Percentiles rank a stretch among this genome's conserved stretches.
phyloP scores from a whole-genome alignment of 2,113 vertebrate genomes.

The Eupsittula cactorum region DNA sequence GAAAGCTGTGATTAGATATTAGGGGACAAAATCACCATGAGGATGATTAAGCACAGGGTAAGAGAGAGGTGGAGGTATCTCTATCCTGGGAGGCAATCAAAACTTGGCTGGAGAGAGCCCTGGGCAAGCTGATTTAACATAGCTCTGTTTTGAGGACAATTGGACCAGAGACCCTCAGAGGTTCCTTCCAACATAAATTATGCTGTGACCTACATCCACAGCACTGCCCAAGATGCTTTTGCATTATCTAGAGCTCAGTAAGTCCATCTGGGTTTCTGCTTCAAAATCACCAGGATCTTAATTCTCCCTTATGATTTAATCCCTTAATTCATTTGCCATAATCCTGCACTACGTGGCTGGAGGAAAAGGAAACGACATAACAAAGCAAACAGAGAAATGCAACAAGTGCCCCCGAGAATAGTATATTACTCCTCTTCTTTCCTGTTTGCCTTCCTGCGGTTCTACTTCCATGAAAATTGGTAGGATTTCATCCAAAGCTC shows the following conservation, averaged over 20 bases:
- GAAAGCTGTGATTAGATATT: neutral
- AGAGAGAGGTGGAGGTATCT: neutral
- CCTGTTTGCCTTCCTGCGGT: slow-evolving; percentile 57
- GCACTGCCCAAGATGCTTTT: neutral
- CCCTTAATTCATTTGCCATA: slow-evolving; percentile 52
- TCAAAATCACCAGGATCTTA: neutral
- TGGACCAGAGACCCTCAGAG: neutral
- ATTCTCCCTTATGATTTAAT: slow-evolving; percentile 33
- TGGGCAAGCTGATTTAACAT: neutral
- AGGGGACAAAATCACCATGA: neutral
- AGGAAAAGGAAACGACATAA: slow-evolving; percentile 19
- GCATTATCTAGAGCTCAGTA: neutral
- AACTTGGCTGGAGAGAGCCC: neutral
- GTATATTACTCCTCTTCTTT: slow-evolving; percentile 66
- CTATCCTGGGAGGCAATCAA: neutral
- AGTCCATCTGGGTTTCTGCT: slow-evolving; percentile 24
- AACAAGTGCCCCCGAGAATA: slow-evolving; percentile 28
- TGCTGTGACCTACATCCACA: neutral
- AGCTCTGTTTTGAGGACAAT: neutral
- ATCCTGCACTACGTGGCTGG: slow-evolving; percentile 8
- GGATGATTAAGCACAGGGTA: neutral
- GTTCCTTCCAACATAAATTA: neutral
- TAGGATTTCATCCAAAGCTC: slow-evolving; percentile 47
- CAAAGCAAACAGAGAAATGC: slow-evolving; percentile 43
- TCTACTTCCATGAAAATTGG: slow-evolving; percentile 48